phyloP scores from a whole-genome alignment of 2,797 vertebrate species.

The Thripadectes ignobilis region DNA sequence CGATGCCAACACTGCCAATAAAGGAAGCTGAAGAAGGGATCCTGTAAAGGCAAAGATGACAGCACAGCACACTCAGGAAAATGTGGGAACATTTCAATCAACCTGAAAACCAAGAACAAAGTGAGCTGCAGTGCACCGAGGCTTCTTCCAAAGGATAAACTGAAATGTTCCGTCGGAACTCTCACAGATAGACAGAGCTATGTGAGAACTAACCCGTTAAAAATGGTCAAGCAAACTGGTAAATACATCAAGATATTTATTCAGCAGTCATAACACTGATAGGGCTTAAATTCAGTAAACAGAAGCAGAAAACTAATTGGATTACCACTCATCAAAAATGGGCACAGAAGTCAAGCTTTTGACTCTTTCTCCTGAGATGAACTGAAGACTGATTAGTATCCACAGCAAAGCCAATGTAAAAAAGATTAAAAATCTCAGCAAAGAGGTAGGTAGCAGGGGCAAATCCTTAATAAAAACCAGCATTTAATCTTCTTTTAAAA shows the following conservation, averaged over 20 bases:
- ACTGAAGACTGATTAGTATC: constrained; percentile 44
- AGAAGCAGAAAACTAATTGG: not conserved
- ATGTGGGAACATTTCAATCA: not conserved
- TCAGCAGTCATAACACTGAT: not conserved
- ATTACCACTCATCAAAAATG: not conserved
- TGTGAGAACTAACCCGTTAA: not conserved
- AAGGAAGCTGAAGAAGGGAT: not conserved
- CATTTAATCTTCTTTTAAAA: constrained; percentile 13
- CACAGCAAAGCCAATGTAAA: constrained; percentile 28
- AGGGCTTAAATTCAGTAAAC: not conserved
- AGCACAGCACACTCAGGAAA: not conserved
- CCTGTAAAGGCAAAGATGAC: not conserved
- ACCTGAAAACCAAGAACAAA: not conserved
- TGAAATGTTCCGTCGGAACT: not conserved
- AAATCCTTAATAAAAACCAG: not conserved
- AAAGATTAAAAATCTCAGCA: constrained; percentile 38
- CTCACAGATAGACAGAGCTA: not conserved
- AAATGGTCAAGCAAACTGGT: not conserved
- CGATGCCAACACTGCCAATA: not conserved
- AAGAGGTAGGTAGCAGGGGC: not conserved
- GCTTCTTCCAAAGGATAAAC: not conserved
- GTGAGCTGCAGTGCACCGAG: not conserved
- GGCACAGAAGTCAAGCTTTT: not conserved
- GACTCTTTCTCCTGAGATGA: not conserved
- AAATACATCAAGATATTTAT: not conserved